These are phyloP conservation scores for Pogonomyrmex barbatus DNA, from an alignment of 1,140 invertebrate genomes.

Conservation along the genomic window DNA sequence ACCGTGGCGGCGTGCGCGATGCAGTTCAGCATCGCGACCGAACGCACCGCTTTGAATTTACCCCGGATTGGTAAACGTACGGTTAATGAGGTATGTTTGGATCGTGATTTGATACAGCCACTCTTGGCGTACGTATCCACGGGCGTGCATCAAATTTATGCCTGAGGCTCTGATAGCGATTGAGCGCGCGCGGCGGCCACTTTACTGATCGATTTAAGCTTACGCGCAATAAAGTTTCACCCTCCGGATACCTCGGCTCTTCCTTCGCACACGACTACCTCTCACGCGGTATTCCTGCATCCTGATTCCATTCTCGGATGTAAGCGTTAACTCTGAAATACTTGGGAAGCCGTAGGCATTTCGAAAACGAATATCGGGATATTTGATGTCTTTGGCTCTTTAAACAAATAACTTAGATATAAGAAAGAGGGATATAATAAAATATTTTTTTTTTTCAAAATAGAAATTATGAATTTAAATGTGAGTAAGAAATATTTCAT, in stretches of 20 bases:
- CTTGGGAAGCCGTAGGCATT: neutral
- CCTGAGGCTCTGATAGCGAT: constrained; percentile 36
- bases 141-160: constrained; percentile 54
- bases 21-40: constrained; percentile 51
- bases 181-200: constrained; percentile 40
- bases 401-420: neutral
- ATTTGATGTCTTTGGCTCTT: neutral
- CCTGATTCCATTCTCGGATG: neutral
- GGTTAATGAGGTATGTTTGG: constrained; percentile 62
- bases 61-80: constrained; percentile 58
- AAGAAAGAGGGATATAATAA: neutral
- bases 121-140: constrained; percentile 39
- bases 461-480: neutral
- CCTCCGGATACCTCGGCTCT: constrained; percentile 24
- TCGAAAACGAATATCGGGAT: neutral
- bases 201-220: constrained; percentile 61
- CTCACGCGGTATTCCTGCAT: constrained; percentile 30
- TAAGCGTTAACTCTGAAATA: constrained; percentile 39
- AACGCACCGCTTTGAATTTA: constrained; percentile 56
- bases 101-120: constrained; percentile 48
- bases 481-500: neutral
- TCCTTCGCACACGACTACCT: constrained; percentile 6
- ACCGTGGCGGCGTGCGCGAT: constrained; percentile 47
- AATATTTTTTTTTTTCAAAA: neutral
- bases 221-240: constrained; percentile 50